A percentile compares a stretch with the other conserved stretches of the same genome.
Conservation (phyloP, 2,888 invertebrate genomes). For the Lithophane leautieri region DNA sequence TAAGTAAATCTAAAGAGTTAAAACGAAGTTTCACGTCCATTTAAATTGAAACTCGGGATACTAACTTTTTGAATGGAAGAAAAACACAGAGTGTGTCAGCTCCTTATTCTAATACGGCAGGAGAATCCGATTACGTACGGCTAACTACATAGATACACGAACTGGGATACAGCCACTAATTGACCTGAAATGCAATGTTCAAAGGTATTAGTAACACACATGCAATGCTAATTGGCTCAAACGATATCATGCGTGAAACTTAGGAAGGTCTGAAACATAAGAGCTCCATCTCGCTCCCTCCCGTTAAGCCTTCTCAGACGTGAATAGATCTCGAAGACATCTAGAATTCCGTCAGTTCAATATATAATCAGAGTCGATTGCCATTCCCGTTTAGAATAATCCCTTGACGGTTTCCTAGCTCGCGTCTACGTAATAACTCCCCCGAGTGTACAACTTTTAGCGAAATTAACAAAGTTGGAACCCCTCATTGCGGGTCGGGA, state of each 20-base stretch:
- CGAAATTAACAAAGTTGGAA: conserved; percentile 88
- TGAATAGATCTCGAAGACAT: conserved; percentile 38
- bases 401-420: conserved; percentile 66
- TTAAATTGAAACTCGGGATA: conserved; percentile 45
- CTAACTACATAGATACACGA: background rate
- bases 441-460: conserved; percentile 83
- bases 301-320: conserved; percentile 11
- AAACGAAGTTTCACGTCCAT: conserved; percentile 42
- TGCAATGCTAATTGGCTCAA: conserved; percentile 39
- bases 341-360: conserved; percentile 55
- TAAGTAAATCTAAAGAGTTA: conserved; percentile 45
- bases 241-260: conserved; percentile 28
- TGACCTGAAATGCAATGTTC: conserved; percentile 46
- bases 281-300: conserved; percentile 13
- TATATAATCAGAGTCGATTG: conserved; percentile 66
- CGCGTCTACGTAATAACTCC: conserved; percentile 82
- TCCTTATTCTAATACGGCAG: conserved; percentile 7
- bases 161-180: conserved; percentile 24
- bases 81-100: conserved; percentile 41
- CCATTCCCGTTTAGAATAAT: conserved; percentile 68
- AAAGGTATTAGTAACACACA: conserved; percentile 32
- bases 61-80: conserved; percentile 44
- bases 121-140: conserved; percentile 22
- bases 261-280: conserved; percentile 24
- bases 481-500: conserved; percentile 75